Conservation (phyloP, 2,797 vertebrate species). For the Hippocampus kuda region DNA sequence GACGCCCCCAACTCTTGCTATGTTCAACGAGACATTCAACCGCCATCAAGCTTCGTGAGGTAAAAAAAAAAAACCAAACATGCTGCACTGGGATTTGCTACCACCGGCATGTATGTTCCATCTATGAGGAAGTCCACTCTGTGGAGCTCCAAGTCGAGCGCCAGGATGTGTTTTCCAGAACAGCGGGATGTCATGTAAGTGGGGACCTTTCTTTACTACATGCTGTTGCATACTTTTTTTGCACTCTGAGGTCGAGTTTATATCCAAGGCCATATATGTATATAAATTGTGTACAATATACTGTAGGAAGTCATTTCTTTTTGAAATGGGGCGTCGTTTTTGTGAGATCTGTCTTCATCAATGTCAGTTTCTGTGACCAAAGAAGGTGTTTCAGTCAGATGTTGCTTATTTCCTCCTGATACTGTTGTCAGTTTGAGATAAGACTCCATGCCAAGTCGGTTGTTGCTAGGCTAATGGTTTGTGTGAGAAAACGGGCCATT, state of each 20-base stretch:
- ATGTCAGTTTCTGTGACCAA: not conserved
- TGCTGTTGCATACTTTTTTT: not conserved
- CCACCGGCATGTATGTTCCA: constrained; percentile 46
- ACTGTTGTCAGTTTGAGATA: not conserved
- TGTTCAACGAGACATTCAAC: not conserved
- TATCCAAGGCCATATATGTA: not conserved
- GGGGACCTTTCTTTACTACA: not conserved
- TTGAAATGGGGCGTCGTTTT: not conserved
- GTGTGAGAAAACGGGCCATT: constrained; percentile 2
- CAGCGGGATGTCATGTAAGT: constrained; percentile 58
- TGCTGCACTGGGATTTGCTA: constrained; percentile 27
- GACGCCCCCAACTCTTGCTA: not conserved
- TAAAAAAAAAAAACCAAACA: constrained; percentile 29
- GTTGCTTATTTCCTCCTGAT: not conserved
- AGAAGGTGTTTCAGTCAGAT: not conserved
- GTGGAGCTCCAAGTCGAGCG: constrained; percentile 33
- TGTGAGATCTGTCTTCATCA: not conserved
- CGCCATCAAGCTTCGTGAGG: constrained; percentile 7
- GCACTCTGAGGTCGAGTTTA: not conserved
- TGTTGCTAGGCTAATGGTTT: not conserved
- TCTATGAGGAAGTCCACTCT: constrained; percentile 55
- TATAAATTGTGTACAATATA: no score
- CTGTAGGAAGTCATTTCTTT: no score
- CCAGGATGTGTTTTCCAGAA: constrained; percentile 59
- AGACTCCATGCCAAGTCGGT: not conserved